Conservation (phyloP, 2,888 invertebrate genomes). For the Chamaedrilus cognettii region DNA sequence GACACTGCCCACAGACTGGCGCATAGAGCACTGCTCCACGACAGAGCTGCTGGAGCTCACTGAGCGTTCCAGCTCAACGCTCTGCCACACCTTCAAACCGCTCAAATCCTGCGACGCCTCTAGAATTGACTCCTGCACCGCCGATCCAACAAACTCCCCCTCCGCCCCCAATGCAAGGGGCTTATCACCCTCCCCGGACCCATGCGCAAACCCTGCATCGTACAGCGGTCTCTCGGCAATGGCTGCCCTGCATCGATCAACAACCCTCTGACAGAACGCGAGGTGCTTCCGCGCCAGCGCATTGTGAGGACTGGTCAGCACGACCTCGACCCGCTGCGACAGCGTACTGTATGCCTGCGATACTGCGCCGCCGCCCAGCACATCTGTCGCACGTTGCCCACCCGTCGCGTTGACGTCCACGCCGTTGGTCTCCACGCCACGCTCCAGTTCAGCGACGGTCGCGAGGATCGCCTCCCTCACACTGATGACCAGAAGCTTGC, state of each 20-base stretch:
- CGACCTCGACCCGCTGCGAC: slow-evolving; percentile 42
- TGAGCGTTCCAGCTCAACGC: too few relatives aligned
- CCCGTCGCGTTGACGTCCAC: slow-evolving; percentile 27
- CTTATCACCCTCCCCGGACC: too few relatives aligned
- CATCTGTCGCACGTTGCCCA: slow-evolving; percentile 36
- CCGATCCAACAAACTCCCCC: too few relatives aligned
- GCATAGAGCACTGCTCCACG: too few relatives aligned
- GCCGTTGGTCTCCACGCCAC: slow-evolving; percentile 32
- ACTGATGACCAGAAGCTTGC: slow-evolving; percentile 47
- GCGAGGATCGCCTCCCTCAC: slow-evolving; percentile 47
- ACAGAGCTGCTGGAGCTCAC: too few relatives aligned
- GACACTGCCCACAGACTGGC: too few relatives aligned
- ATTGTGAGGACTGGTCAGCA: slow-evolving; percentile 27
- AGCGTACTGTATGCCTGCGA: slow-evolving; percentile 47
- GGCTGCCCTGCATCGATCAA: slow-evolving; percentile 26
- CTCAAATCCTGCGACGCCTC: too few relatives aligned
- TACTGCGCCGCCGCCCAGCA: slow-evolving; percentile 36
- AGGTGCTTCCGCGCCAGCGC: slow-evolving; percentile 21
- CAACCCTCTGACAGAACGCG: slow-evolving; percentile 32
- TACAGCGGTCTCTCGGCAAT: slow-evolving; percentile 17
- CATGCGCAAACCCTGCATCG: too few relatives aligned
- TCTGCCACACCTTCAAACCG: too few relatives aligned
- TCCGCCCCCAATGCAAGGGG: too few relatives aligned
- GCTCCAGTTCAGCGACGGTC: slow-evolving; percentile 28
- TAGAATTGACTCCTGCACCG: too few relatives aligned